phyloP scores from a whole-genome alignment of 2,888 invertebrate genomes.

The Cephonodes hylas region DNA sequence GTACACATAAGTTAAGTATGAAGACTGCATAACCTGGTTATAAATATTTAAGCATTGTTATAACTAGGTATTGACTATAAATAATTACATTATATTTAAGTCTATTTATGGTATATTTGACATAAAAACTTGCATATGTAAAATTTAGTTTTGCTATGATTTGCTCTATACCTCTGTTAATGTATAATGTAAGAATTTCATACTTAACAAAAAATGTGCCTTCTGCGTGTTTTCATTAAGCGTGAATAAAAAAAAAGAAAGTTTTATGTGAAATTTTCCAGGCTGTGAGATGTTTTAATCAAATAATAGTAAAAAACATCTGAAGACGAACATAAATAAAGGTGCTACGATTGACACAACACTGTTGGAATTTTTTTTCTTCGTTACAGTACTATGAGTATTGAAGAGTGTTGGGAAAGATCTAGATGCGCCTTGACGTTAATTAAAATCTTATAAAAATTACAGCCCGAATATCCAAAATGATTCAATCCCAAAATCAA shows the following conservation, averaged over 20 bases:
- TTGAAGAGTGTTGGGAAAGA: no score
- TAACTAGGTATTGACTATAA: no score
- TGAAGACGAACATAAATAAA: background rate
- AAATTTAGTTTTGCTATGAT: background rate
- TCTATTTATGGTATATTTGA: background rate
- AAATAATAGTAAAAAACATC: background rate
- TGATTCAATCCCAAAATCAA: no score
- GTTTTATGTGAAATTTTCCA: constrained; percentile 1
- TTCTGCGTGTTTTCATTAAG: constrained; percentile 2
- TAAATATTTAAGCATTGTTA: background rate
- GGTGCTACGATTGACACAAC: no score
- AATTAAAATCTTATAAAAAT: no score
- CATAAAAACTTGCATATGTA: background rate
- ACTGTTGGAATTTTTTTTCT: background rate
- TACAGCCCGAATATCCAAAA: no score
- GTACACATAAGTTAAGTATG: no score
- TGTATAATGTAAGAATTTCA: background rate
- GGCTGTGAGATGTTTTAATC: background rate
- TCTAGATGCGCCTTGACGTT: no score
- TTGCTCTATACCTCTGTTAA: background rate
- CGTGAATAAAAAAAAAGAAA: background rate
- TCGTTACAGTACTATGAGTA: no score
- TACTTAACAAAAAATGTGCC: constrained; percentile 3
- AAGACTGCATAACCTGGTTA: constrained; percentile 5
- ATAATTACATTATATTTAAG: background rate